Percentiles rank a stretch among this genome's conserved stretches.
Conservation (phyloP, 2,113 vertebrate species). For the Chloropsis hardwickii region DNA sequence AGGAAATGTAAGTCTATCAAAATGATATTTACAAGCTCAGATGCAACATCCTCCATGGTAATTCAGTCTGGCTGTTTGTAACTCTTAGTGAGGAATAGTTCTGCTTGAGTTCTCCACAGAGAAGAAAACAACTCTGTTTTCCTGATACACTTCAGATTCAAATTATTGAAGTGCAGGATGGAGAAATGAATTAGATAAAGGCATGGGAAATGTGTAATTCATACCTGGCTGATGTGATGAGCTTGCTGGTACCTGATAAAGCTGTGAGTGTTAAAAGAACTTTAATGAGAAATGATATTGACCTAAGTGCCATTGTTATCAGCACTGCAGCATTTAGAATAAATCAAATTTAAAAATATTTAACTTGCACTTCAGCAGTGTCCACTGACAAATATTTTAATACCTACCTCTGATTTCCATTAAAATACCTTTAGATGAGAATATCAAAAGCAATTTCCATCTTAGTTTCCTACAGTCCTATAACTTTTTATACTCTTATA, state of each 20-base stretch:
- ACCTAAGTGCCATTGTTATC: neutral
- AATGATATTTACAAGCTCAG: constrained; percentile 32
- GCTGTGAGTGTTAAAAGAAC: neutral
- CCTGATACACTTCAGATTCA: constrained; percentile 13
- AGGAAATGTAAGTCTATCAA: constrained; percentile 4
- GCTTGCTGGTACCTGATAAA: neutral
- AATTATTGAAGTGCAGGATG: neutral
- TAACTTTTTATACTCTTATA: neutral
- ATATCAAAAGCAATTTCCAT: neutral
- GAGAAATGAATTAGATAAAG: neutral
- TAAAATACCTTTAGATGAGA: neutral
- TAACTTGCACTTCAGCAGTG: neutral
- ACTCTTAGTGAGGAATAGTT: neutral
- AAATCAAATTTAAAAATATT: neutral
- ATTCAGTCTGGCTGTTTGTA: neutral
- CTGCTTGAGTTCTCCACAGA: neutral
- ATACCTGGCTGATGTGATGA: neutral
- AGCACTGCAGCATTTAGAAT: neutral
- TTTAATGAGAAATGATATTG: neutral
- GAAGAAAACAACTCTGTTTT: constrained; percentile 29
- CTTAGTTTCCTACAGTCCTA: neutral
- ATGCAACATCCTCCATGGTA: neutral
- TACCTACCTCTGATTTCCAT: neutral
- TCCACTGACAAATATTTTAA: neutral
- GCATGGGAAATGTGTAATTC: neutral